Evolutionary conservation across 2,888 invertebrate species (phyloP).

Genomic region (Drosophila longiperda): DNA sequence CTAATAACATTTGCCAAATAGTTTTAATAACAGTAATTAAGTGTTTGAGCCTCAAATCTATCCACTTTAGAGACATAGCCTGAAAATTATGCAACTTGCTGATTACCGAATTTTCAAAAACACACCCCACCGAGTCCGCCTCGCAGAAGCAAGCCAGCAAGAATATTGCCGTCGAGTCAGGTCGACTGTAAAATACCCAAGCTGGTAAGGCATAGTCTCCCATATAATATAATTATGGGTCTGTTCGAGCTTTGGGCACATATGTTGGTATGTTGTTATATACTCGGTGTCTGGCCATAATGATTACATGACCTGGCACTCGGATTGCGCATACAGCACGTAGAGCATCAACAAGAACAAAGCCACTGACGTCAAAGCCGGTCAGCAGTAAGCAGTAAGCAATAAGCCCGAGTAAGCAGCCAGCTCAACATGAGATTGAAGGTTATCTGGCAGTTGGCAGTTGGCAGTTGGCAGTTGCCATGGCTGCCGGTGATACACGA

Average conservation of each 20-base stretch:
- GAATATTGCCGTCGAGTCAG: conserved; percentile 1
- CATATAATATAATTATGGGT: neutral
- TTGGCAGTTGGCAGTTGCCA: conserved; percentile 18
- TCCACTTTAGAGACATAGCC: neutral
- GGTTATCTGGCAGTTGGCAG: conserved; percentile 38
- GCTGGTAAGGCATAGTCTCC: neutral
- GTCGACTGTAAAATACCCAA: conserved; percentile 1
- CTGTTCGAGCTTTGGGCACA: neutral
- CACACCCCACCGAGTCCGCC: neutral
- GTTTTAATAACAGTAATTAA: conserved; percentile 60
- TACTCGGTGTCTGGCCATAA: conserved; percentile 1
- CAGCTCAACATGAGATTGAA: conserved; percentile 40
- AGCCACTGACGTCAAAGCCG: conserved; percentile 48
- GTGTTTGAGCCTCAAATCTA: conserved; percentile 32
- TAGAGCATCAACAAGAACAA: conserved; percentile 39
- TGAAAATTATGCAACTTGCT: conserved; percentile 30
- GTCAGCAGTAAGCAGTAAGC: conserved; percentile 15
- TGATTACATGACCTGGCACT: conserved; percentile 35
- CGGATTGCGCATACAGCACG: conserved; percentile 47
- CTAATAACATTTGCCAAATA: conserved; percentile 54
- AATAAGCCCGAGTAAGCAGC: conserved; percentile 7
- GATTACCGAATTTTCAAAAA: conserved; percentile 36
- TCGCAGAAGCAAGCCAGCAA: neutral
- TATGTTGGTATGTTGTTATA: neutral
- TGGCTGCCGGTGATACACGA: conserved; percentile 27